phyloP scores from a whole-genome alignment of 2,797 vertebrate species.

The Melopsittacus undulatus region DNA sequence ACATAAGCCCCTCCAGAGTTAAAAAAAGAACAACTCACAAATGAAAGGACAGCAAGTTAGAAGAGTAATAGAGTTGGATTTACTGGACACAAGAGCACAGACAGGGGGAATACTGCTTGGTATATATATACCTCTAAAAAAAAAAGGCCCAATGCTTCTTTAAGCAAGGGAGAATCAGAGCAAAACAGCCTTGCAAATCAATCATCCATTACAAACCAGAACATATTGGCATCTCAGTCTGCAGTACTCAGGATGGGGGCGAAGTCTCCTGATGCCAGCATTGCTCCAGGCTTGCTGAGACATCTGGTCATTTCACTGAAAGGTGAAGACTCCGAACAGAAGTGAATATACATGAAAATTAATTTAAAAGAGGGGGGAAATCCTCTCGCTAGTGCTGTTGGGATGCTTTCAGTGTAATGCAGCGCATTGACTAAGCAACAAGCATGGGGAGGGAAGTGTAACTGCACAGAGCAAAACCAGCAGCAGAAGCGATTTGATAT shows the following conservation, averaged over 20 bases:
- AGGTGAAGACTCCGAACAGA: constrained; percentile 47
- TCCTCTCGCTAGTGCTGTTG: background rate
- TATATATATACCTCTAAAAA: background rate
- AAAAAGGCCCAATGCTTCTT: background rate
- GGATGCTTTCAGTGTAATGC: background rate
- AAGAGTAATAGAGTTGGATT: background rate
- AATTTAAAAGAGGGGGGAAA: constrained; percentile 49
- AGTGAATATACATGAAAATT: constrained; percentile 47
- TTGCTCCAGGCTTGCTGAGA: constrained; percentile 63
- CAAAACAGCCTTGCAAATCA: constrained; percentile 63
- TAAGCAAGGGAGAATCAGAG: constrained; percentile 29
- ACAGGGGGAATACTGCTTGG: background rate
- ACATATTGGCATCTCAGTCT: constrained; percentile 47
- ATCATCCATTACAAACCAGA: constrained; percentile 64
- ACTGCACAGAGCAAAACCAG: background rate
- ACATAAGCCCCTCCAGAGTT: background rate
- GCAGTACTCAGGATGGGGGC: constrained; percentile 47
- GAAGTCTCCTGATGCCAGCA: constrained; percentile 43
- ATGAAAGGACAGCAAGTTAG: background rate
- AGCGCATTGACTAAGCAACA: background rate
- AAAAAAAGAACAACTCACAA: background rate
- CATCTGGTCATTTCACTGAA: constrained; percentile 66
- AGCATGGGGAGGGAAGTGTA: background rate
- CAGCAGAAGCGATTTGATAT: background rate
- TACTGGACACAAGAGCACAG: background rate